phyloP scores from a whole-genome alignment of 2,888 invertebrate genomes.

The Hylaea fasciaria region DNA sequence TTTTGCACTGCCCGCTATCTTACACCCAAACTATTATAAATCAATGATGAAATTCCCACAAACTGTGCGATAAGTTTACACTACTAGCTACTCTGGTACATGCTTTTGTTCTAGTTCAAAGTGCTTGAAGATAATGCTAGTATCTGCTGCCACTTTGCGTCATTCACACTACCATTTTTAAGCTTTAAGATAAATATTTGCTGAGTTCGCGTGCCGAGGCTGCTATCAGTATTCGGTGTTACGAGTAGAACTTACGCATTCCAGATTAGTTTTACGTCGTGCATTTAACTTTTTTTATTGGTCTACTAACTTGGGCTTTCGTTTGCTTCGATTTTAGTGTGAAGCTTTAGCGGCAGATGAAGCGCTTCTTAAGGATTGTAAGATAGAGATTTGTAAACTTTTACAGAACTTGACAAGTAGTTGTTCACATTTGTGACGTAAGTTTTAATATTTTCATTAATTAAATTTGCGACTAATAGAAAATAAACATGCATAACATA shows the following conservation, averaged over 20 bases:
- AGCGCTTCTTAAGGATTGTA: too few relatives aligned
- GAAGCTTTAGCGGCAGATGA: too few relatives aligned
- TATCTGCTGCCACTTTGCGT: conserved; percentile 54
- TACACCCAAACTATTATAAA: conserved; percentile 41
- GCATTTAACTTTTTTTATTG: background rate
- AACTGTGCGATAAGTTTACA: conserved; percentile 39
- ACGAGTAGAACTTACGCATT: conserved; percentile 31
- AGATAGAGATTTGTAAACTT: too few relatives aligned
- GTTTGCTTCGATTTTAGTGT: background rate
- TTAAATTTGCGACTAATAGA: too few relatives aligned
- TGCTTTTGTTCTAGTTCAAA: conserved; percentile 55
- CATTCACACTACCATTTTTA: conserved; percentile 48
- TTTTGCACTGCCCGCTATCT: background rate
- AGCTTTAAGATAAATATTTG: conserved; percentile 52
- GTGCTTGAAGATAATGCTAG: conserved; percentile 51
- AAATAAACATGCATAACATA: background rate
- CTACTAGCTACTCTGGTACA: conserved; percentile 40
- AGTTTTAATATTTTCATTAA: too few relatives aligned
- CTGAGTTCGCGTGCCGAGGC: conserved; percentile 30
- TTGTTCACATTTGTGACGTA: too few relatives aligned
- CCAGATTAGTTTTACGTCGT: conserved; percentile 19
- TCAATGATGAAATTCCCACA: conserved; percentile 9
- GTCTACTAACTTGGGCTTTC: background rate
- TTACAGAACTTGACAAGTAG: too few relatives aligned
- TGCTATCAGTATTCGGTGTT: conserved; percentile 38